Evolutionary conservation across 2,888 invertebrate genomes (phyloP).

Genomic region (Apamea sordens): DNA sequence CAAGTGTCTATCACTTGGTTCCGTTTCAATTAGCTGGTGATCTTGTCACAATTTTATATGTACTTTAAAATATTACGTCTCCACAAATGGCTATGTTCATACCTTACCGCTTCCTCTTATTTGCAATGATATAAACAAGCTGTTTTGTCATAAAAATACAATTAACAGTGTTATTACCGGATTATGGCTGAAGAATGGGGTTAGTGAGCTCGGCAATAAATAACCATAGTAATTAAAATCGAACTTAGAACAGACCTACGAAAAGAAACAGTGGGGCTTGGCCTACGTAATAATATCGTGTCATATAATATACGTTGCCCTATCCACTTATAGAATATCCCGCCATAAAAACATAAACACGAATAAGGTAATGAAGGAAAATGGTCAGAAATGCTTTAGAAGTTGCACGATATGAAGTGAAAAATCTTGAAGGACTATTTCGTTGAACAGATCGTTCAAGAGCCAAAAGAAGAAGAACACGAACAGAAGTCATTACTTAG

Average conservation of each 20-base stretch:
- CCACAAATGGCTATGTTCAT: slow-evolving; percentile 9
- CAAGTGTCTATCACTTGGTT: neutral
- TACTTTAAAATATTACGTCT: slow-evolving; percentile 14
- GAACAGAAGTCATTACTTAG: neutral
- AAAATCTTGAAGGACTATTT: neutral
- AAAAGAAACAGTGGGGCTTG: neutral
- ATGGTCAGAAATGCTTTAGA: neutral
- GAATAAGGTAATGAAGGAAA: neutral
- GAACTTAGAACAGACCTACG: neutral
- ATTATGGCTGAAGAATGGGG: slow-evolving; percentile 19
- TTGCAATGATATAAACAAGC: slow-evolving; percentile 26
- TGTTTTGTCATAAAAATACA: slow-evolving; percentile 18
- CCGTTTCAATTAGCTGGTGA: neutral
- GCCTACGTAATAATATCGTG: neutral
- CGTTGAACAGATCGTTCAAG: neutral
- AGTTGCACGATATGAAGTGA: neutral
- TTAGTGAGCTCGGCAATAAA: slow-evolving; percentile 20
- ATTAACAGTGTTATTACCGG: slow-evolving; percentile 12
- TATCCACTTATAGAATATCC: too few relatives aligned
- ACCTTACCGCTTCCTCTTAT: slow-evolving; percentile 4
- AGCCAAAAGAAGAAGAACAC: too few relatives aligned
- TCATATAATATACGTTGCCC: too few relatives aligned
- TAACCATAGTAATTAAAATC: slow-evolving; percentile 9
- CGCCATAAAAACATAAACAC: neutral
- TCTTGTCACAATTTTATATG: slow-evolving; percentile 9